Base-by-base conservation (phyloP, 2,888 invertebrate genomes). In the Camptogramma bilineatum region DNA sequence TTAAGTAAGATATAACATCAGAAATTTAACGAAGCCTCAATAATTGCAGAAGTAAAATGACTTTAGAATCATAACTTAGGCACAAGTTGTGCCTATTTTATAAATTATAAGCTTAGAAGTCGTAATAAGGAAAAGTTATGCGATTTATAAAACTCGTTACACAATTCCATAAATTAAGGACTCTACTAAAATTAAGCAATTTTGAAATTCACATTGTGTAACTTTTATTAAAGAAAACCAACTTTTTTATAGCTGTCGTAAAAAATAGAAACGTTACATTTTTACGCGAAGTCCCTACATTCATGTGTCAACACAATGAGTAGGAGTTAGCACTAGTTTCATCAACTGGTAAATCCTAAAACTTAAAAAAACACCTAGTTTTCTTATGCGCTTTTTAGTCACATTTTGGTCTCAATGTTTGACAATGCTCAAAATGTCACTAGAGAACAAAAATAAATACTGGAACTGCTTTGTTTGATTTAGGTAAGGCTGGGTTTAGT, bases 231-330 rank as follows among this genome's bases (percentile, higher is more conserved):
- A 66, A 54, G 66, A 66, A 62, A 66, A 53, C 59, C 57, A 73
- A 62, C 56, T 72, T 77, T 69, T 73, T 76, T 77, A 74, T 52
- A 59, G 59, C 63, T 52, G 42, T 52, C 46, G 66, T 74, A 72
- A 76, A 72, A 71, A 61, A 34, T 57, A 62, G 46, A 28, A 69
- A 65, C 56, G 63, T 66, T 54, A 70, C 62, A 34, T 63, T 73
- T 73, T 75, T 69, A 68, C 46, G 65, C 24, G 64, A 64, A 62
- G 59, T 65, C 68, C 60, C 71, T 66, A 64, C 66, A 65, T 71
- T 74, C 71, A 74, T 73, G 75, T 78, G 71, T 75, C 71, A 73
- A 73, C 73, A 76, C 69, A 73, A 73, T 79, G 75, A 77, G 75
- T 4, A 24, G 21, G 2, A 56, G 48, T 5, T 34, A 56, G 39